Evolutionary conservation across 2,113 vertebrate genomes (phyloP).

Genomic region (Pelodiscus sinensis): DNA sequence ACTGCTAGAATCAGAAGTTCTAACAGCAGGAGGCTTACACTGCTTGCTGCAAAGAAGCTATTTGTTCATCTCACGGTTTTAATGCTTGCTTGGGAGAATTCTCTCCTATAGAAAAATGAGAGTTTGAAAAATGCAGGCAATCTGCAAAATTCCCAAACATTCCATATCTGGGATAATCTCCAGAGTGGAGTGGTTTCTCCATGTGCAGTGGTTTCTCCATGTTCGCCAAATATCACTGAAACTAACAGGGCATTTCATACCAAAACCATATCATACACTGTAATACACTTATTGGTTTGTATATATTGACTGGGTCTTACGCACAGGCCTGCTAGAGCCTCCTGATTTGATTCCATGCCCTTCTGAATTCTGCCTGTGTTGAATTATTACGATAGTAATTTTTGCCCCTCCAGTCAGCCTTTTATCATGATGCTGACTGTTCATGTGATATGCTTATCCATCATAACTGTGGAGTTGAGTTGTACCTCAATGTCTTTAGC

Average conservation of each 20-base stretch:
- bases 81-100: neutral
- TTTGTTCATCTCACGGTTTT: neutral
- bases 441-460: too few relatives aligned
- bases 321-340: too few relatives aligned
- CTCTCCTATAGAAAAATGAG: neutral
- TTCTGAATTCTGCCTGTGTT: too few relatives aligned
- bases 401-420: too few relatives aligned
- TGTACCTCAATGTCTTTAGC: too few relatives aligned
- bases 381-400: too few relatives aligned
- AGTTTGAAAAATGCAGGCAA: neutral
- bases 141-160: neutral
- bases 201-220: neutral
- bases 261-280: neutral
- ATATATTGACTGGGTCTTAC: too few relatives aligned
- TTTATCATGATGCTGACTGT: too few relatives aligned
- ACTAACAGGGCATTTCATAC: neutral
- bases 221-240: neutral
- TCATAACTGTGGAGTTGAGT: too few relatives aligned
- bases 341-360: too few relatives aligned
- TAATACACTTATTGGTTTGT: neutral
- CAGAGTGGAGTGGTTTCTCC: too few relatives aligned
- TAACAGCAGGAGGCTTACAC: neutral
- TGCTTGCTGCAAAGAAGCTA: neutral
- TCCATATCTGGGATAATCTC: neutral
- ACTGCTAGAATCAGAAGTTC: neutral